A percentile compares a stretch with the other conserved stretches of the same genome.
Conservation (phyloP, 2,888 invertebrate genomes). For the Apodemia zela region DNA sequence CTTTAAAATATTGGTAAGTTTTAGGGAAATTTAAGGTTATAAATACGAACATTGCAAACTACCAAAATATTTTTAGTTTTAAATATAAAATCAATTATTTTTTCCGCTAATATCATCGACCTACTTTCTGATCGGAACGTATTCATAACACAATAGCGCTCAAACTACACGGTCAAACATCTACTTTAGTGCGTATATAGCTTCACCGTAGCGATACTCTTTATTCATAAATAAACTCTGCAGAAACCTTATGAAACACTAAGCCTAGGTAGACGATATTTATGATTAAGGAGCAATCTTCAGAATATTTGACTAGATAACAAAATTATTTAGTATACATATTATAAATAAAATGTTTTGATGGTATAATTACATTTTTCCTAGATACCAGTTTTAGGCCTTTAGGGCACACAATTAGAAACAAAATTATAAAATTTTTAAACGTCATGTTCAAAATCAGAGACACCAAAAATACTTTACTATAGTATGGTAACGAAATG, state of each 20-base stretch:
- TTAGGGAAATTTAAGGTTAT: no score
- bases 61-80: no score
- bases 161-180: background rate
- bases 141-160: background rate
- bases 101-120: no score
- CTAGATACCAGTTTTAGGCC: background rate
- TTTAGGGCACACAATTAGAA: background rate
- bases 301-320: conserved; percentile 20
- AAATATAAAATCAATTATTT: no score
- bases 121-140: background rate
- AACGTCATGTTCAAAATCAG: no score
- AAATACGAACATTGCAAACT: no score
- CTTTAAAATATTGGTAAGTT: no score
- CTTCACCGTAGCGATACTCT: background rate
- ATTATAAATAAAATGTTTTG: background rate
- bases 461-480: no score
- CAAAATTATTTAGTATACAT: conserved; percentile 11
- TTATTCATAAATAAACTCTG: background rate
- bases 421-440: background rate
- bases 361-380: background rate
- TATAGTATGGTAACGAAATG: no score
- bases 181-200: background rate
- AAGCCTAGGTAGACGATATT: background rate
- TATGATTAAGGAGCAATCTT: conserved; percentile 20
- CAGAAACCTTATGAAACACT: background rate